Percentiles rank a stretch among this genome's conserved stretches.
Conservation (phyloP, 2,797 vertebrate species). For the Danio jaintianensis region DNA sequence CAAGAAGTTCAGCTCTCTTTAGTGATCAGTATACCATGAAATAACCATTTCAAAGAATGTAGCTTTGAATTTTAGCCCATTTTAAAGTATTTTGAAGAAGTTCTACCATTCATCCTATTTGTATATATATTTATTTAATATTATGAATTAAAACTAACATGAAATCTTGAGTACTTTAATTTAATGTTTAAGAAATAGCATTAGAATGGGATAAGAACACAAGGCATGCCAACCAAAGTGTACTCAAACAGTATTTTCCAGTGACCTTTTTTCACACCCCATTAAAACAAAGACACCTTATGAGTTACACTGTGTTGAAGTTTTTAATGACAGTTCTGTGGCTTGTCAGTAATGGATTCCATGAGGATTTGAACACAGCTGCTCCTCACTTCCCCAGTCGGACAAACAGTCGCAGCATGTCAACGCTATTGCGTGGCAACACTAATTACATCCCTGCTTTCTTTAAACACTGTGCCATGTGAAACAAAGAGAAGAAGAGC, state of each 20-base stretch:
- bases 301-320: constrained; percentile 59
- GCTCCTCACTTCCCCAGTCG: constrained; percentile 61
- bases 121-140: neutral
- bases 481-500: constrained; percentile 80
- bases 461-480: constrained; percentile 74
- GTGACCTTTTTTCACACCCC: constrained; percentile 50
- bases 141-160: too few relatives aligned
- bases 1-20: constrained; percentile 7
- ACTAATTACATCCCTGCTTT: constrained; percentile 83
- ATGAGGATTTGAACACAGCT: constrained; percentile 69
- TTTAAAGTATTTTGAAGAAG: constrained; percentile 6
- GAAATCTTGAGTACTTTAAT: too few relatives aligned
- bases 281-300: constrained; percentile 58
- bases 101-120: neutral
- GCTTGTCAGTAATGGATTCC: constrained; percentile 65
- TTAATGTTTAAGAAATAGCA: neutral
- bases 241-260: neutral
- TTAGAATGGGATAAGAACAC: constrained; percentile 1
- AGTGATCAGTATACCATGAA: constrained; percentile 42
- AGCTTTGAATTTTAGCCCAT: constrained; percentile 11
- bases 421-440: constrained; percentile 75
- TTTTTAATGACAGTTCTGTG: constrained; percentile 63
- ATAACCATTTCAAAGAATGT: constrained; percentile 21
- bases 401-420: constrained; percentile 66
- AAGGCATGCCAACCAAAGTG: neutral